Conservation (phyloP, 2,797 vertebrate species). For the Adrianichthys oophorus region DNA sequence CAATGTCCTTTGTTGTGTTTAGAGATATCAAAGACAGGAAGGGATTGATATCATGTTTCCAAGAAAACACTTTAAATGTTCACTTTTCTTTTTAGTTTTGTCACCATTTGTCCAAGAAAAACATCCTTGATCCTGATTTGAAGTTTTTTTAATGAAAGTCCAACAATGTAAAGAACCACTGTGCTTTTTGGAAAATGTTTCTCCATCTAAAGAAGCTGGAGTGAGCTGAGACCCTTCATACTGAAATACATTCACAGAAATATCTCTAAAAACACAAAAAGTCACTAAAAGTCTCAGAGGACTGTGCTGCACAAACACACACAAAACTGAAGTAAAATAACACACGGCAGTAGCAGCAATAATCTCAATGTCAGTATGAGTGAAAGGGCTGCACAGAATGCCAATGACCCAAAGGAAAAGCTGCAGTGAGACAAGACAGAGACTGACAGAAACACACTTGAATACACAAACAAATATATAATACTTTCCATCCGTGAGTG, state of each 20-base stretch:
- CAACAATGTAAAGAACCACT: neutral
- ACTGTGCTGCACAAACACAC: conserved; percentile 5
- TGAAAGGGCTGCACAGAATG: conserved; percentile 33
- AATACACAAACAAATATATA: conserved; percentile 4
- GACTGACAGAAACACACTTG: conserved; percentile 22
- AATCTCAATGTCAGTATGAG: conserved; percentile 50
- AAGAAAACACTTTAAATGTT: too few relatives aligned
- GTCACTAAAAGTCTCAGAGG: neutral
- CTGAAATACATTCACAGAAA: conserved; percentile 5
- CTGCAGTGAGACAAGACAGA: conserved; percentile 32
- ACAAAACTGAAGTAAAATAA: conserved; percentile 38
- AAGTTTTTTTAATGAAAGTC: neutral
- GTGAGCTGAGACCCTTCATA: neutral
- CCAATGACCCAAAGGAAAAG: conserved; percentile 44
- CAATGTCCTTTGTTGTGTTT: too few relatives aligned
- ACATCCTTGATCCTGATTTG: neutral
- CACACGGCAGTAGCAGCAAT: conserved; percentile 41
- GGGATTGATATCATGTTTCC: too few relatives aligned
- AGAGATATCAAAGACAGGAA: too few relatives aligned
- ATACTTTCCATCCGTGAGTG: neutral
- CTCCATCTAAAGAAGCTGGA: neutral
- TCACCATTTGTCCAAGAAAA: too few relatives aligned
- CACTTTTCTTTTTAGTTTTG: too few relatives aligned
- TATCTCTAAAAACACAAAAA: conserved; percentile 3
- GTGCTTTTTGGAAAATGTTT: neutral